Conservation (phyloP, 2,888 invertebrate species). For the Microplitis manilae region DNA sequence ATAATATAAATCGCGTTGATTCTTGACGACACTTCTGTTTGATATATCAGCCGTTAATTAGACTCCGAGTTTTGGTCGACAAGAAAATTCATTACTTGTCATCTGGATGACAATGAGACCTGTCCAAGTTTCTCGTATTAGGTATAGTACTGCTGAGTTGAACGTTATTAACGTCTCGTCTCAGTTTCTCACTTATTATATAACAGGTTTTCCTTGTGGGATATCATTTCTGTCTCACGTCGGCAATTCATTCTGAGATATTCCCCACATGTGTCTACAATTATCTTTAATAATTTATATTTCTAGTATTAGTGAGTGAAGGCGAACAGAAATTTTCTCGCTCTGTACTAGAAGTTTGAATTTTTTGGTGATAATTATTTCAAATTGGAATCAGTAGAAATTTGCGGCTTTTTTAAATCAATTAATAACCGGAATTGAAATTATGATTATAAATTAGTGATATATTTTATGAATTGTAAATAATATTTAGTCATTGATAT, state of each 20-base stretch:
- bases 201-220: conserved; percentile 10
- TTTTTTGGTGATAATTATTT: too few relatives aligned
- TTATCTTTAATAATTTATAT: neutral
- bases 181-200: conserved; percentile 13
- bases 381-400: too few relatives aligned
- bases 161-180: conserved; percentile 50
- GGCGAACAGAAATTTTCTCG: too few relatives aligned
- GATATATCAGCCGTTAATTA: conserved; percentile 53
- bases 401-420: too few relatives aligned
- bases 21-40: conserved; percentile 23
- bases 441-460: too few relatives aligned
- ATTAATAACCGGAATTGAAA: too few relatives aligned
- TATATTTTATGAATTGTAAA: too few relatives aligned
- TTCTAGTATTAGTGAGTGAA: too few relatives aligned
- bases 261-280: neutral
- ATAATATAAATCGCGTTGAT: too few relatives aligned
- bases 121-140: conserved; percentile 53
- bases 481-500: neutral
- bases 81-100: conserved; percentile 53
- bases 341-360: too few relatives aligned
- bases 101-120: conserved; percentile 48
- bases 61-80: conserved; percentile 39
- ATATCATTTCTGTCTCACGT: neutral
- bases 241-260: neutral
- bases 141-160: conserved; percentile 15